Evolutionary conservation across 2,888 invertebrate genomes (phyloP), one percentile per base, ranked within the genome.

Genomic region (Muschampia plurimacula): DNA sequence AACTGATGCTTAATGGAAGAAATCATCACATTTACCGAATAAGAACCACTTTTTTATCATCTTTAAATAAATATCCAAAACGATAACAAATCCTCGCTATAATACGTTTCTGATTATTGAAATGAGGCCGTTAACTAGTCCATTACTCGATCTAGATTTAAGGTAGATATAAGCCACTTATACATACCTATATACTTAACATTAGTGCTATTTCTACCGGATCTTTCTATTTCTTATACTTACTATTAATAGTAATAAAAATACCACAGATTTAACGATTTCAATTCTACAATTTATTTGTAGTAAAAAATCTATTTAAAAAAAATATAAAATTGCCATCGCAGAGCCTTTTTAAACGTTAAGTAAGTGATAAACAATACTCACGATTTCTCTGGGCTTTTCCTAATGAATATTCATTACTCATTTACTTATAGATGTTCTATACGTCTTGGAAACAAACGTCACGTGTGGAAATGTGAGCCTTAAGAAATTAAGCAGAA

Each of bases 1-100:
- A 89, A 90, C 92, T 84, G 90, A 91, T 89, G 88, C 88, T 87
- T 93, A 92, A 93, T 92, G 92, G 90, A 90, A 89, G 82, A 82
- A 86, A 90, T 92, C 92, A 92, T 91, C 92, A 90, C 87, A 87
- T 91, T 91, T 88, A 86, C 89, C 84, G 84, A 84, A 84, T 84
- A 89, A 87, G 83, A 80, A 85, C 85, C 86, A 2, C 4, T 89
- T 89, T 88, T 87, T 83, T 87, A 90, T 89, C 89, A 88, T 89
- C 86, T 84, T 85, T 81, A 84, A 83, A 87, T 83, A 84, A 88
- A 88, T 85, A 81, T 80, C 77, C 80, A 78, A 84, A 86, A 89
- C 84, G 80, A 85, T 86, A 85, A 65, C 41, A 44, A 87, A 87
- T 85, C 81, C 74, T 79, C 77, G 76, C 74, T 77, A 80, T 89